A percentile compares a stretch with the other conserved stretches of the same genome.
These are phyloP conservation scores for Strix aluco DNA, from an alignment of 2,113 vertebrate species.

Conservation along the genomic window DNA sequence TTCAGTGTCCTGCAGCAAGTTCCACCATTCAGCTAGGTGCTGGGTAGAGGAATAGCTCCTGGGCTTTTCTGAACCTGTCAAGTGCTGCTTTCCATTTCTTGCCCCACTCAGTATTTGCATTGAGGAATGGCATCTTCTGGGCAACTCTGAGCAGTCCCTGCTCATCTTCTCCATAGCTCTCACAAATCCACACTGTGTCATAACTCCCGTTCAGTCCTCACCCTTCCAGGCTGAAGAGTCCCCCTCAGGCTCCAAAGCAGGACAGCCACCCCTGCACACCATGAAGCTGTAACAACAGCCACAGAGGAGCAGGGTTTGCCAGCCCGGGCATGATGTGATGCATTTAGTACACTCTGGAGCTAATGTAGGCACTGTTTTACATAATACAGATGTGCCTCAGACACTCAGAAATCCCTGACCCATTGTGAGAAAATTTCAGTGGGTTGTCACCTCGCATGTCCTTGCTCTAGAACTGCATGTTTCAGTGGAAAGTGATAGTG, in stretches of 20 bases:
- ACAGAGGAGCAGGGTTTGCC: not conserved
- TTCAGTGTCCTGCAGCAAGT: not conserved
- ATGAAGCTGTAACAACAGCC: not conserved
- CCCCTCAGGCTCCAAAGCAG: not conserved
- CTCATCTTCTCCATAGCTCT: not conserved
- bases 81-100: not conserved
- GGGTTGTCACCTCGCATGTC: not conserved
- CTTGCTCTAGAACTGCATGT: not conserved
- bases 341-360: not conserved
- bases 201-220: accelerated
- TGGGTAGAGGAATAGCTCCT: not conserved
- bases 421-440: accelerated
- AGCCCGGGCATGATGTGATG: not conserved
- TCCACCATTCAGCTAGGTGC: not conserved
- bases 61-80: not conserved
- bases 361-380: not conserved
- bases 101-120: not conserved
- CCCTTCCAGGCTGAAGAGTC: not conserved
- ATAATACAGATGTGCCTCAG: not conserved
- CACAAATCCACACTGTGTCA: not conserved
- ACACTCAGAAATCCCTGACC: not conserved
- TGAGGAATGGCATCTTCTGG: not conserved
- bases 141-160: not conserved
- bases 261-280: not conserved
- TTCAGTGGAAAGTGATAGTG: not conserved